Conservation (phyloP, 2,797 vertebrate species). For the Phrynocephalus forsythii region DNA sequence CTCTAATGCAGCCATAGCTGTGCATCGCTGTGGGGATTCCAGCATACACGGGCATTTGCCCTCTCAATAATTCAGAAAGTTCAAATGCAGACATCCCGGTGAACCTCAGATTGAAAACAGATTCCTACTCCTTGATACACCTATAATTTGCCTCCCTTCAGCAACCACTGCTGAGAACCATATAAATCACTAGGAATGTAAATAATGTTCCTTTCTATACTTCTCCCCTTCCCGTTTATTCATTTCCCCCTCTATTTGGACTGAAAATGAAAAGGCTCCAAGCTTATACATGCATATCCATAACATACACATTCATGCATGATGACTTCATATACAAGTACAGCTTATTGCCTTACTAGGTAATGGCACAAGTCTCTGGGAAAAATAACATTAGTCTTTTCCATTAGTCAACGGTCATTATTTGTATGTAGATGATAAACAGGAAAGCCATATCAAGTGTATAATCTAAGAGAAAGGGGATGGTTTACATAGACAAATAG, state of each 20-base stretch:
- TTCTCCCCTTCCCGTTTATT: slow-evolving; percentile 26
- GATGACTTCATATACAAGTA: slow-evolving; percentile 58
- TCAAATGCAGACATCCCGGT: background rate
- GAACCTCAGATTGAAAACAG: background rate
- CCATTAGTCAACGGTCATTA: slow-evolving; percentile 35
- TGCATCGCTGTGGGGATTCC: background rate
- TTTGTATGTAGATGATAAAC: slow-evolving; percentile 45
- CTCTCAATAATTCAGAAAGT: background rate
- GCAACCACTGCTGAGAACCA: background rate
- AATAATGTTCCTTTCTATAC: background rate
- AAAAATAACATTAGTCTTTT: slow-evolving; percentile 36
- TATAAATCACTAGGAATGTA: background rate
- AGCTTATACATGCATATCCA: slow-evolving; percentile 44
- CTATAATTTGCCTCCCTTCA: background rate
- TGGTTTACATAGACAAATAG: background rate
- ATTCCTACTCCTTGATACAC: background rate
- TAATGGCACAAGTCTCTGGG: slow-evolving; percentile 42
- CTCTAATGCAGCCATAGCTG: no score
- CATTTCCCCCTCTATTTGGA: background rate
- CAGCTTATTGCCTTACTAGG: slow-evolving; percentile 59
- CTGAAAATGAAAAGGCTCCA: slow-evolving; percentile 45
- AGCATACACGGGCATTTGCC: background rate
- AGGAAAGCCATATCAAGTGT: slow-evolving; percentile 19
- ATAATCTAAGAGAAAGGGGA: slow-evolving; percentile 30
- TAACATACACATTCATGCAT: background rate